These are phyloP conservation scores for Venustoraphidia nigricollis DNA, from an alignment of 2,888 invertebrate genomes.

Conservation along the genomic window DNA sequence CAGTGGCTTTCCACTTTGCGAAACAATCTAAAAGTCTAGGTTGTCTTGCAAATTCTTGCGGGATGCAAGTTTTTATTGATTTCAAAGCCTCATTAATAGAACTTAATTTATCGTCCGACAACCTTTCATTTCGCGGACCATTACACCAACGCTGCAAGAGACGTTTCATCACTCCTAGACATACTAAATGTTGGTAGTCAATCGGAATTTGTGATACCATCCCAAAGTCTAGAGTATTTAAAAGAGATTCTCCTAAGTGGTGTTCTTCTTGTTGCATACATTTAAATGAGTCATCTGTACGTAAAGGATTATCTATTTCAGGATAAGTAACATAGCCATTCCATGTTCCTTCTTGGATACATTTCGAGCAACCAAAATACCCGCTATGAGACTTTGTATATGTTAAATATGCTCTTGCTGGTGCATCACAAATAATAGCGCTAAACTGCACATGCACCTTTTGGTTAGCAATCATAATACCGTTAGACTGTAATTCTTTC, in stretches of 20 bases:
- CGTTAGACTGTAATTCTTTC: constrained; percentile 6
- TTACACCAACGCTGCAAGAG: constrained; percentile 8
- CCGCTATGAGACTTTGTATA: constrained; percentile 13
- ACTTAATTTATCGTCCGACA: constrained; percentile 5
- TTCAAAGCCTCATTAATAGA: background rate
- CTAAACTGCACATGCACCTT: constrained; percentile 7
- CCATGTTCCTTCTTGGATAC: constrained; percentile 13
- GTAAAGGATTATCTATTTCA: constrained; percentile 2
- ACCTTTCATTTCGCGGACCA: constrained; percentile 4
- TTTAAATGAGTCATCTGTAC: constrained; percentile 8
- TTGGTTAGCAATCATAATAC: constrained; percentile 4
- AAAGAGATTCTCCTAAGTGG: constrained; percentile 9
- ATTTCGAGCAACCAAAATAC: constrained; percentile 15
- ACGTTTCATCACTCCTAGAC: constrained; percentile 13
- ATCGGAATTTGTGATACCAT: constrained; percentile 11
- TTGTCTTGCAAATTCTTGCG: constrained; percentile 10
- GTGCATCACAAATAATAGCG: constrained; percentile 15
- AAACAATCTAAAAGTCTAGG: constrained; percentile 4
- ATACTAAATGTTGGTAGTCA: constrained; percentile 11
- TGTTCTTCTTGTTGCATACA: constrained; percentile 10
- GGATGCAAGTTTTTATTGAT: constrained; percentile 5
- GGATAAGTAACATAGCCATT: constrained; percentile 2
- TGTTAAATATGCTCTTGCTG: constrained; percentile 13
- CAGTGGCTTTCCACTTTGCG: constrained; percentile 13
- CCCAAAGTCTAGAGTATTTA: constrained; percentile 9